A percentile compares a stretch with the other conserved stretches of the same genome.
Conservation (phyloP, 2,113 vertebrate genomes). For the Pseudois nayaur region DNA sequence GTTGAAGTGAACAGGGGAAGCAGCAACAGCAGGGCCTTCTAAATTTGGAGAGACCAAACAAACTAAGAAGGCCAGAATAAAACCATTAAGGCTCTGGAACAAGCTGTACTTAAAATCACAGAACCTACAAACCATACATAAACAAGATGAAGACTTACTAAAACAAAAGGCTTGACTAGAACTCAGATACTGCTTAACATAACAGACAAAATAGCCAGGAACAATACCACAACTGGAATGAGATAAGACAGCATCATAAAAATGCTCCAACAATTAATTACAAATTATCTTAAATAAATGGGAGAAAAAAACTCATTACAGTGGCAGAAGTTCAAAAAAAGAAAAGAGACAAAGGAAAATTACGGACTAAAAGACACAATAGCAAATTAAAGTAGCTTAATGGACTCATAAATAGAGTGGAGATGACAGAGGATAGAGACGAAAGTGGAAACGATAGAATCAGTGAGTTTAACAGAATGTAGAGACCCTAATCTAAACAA, state of each 20-base stretch:
- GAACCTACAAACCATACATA: neutral
- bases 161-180: neutral
- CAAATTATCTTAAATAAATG: neutral
- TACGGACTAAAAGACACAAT: neutral
- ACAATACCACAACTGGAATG: neutral
- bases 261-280: neutral
- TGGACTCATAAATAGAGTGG: neutral
- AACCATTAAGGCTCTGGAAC: neutral
- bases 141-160: neutral
- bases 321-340: neutral
- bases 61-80: neutral
- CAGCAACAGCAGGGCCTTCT: neutral
- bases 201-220: neutral
- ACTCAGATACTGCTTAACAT: neutral
- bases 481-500: neutral
- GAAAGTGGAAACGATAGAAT: neutral
- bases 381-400: neutral
- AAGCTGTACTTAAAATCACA: neutral
- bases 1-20: neutral
- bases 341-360: neutral
- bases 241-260: neutral
- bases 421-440: neutral
- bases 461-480: neutral
- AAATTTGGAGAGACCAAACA: neutral
- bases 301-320: neutral